Conservation (phyloP, 2,888 invertebrate species). For the Acanthosepion lycidas region DNA sequence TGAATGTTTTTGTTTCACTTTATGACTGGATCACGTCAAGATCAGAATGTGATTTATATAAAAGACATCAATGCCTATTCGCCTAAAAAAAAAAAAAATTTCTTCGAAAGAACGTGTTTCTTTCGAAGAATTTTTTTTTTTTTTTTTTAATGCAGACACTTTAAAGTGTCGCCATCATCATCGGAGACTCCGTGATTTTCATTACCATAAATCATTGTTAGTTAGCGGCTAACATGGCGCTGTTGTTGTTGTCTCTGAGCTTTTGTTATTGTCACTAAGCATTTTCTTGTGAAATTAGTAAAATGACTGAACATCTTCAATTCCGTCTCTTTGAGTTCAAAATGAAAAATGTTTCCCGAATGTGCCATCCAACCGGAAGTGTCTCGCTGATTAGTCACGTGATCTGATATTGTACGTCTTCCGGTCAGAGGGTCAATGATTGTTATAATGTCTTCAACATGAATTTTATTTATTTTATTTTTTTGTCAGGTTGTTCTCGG, state of each 20-base stretch:
- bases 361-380: not conserved
- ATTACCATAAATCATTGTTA: too few relatives aligned
- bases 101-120: too few relatives aligned
- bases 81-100: too few relatives aligned
- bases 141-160: too few relatives aligned
- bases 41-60: too few relatives aligned
- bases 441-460: not conserved
- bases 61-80: too few relatives aligned
- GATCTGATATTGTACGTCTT: not conserved
- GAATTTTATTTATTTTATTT: not conserved
- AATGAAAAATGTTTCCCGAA: constrained; percentile 21
- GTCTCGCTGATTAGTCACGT: not conserved
- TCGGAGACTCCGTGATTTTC: too few relatives aligned
- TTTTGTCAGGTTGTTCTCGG: not conserved
- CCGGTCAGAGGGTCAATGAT: constrained; percentile 2
- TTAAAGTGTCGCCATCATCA: too few relatives aligned
- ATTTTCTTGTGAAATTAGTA: not conserved
- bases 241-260: not conserved
- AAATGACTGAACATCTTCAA: not conserved
- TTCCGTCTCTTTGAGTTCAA: not conserved
- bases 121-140: too few relatives aligned
- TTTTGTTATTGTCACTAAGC: not conserved
- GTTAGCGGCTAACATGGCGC: too few relatives aligned
- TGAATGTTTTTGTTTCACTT: too few relatives aligned
- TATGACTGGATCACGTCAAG: too few relatives aligned